These are phyloP conservation scores for Ricordea florida DNA, from an alignment of 92 coral and sea anemone species.

Conservation along the genomic window DNA sequence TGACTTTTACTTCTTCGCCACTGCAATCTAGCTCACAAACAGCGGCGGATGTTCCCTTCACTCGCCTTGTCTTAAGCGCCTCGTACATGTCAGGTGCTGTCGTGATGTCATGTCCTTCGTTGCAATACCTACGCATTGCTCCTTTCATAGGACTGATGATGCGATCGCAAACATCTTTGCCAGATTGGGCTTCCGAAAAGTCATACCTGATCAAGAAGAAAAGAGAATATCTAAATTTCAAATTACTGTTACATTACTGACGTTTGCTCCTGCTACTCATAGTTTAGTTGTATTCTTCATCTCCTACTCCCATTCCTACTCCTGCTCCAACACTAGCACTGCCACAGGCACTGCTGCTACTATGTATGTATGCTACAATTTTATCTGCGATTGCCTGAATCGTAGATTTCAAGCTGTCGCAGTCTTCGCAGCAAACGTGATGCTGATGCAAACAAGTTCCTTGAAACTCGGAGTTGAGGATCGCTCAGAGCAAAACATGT, in stretches of 20 bases:
- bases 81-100: conserved; percentile 55
- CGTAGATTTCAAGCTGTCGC: conserved; percentile 24
- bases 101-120: conserved; percentile 65
- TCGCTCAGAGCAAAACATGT: conserved; percentile 54
- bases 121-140: conserved; percentile 46
- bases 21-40: conserved; percentile 60
- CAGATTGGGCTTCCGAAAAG: conserved; percentile 55
- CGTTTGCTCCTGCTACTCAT: no score
- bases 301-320: no score
- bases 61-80: conserved; percentile 61
- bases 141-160: conserved; percentile 54
- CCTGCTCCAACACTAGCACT: no score
- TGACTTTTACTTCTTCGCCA: conserved; percentile 35
- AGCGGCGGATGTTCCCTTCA: conserved; percentile 65
- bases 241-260: no score
- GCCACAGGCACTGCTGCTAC: no score
- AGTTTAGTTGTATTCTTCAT: no score
- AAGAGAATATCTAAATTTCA: no score
- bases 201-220: no score
- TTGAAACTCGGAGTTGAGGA: conserved; percentile 17
- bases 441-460: conserved; percentile 43
- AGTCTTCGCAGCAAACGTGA: neutral
- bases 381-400: conserved; percentile 22
- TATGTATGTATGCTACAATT: no score
- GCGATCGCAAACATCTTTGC: conserved; percentile 34